Percentiles rank a stretch among this genome's conserved stretches.
Conservation (phyloP, 1,140 invertebrate genomes). For the Samia ricini region DNA sequence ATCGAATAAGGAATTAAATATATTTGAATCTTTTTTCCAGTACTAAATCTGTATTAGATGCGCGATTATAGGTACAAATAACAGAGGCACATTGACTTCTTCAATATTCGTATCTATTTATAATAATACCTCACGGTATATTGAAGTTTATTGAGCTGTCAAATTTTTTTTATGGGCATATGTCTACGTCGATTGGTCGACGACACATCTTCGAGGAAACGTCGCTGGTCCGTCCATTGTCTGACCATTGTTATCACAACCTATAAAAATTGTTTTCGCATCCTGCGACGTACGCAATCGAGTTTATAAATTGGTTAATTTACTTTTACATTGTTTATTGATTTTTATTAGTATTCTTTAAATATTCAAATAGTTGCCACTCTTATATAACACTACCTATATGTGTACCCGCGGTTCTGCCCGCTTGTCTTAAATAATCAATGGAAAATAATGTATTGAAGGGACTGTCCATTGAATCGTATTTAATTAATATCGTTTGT, state of each 20-base stretch:
- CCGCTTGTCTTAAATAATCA: no score
- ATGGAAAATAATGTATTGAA: no score
- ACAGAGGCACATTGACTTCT: neutral
- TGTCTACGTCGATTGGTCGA: neutral
- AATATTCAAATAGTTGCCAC: neutral
- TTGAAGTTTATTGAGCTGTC: slow-evolving; percentile 17
- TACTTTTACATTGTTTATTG: neutral
- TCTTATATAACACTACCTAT: neutral
- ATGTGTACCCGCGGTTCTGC: no score
- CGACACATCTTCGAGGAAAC: slow-evolving; percentile 10
- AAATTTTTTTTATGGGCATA: neutral
- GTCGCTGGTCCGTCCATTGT: neutral
- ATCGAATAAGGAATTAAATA: no score
- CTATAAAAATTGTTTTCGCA: slow-evolving; percentile 13
- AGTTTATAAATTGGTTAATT: slow-evolving; percentile 26
- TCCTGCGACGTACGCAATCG: slow-evolving; percentile 19
- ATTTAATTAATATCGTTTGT: no score
- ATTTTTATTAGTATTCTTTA: no score
- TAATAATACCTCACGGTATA: neutral
- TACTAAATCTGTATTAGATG: no score
- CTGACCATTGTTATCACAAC: neutral
- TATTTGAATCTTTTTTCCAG: no score
- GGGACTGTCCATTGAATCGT: no score
- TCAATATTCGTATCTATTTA: neutral
- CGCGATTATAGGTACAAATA: neutral